Conservation (phyloP, 1,140 invertebrate genomes). For the Meloidogyne chitwoodi region DNA sequence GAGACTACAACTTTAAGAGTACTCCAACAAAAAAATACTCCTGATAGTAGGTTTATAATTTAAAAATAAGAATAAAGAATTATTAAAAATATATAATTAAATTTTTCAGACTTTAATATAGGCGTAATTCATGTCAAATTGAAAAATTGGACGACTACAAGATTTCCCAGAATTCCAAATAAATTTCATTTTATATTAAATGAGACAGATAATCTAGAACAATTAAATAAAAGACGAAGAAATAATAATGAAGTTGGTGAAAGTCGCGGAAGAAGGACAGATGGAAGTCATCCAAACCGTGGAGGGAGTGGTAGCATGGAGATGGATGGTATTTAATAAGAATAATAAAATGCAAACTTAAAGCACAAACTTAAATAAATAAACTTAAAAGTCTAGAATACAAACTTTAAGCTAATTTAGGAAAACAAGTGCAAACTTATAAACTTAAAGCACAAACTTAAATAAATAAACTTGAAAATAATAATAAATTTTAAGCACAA, state of each 20-base stretch:
- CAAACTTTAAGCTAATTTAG: not conserved
- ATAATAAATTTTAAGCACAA: not conserved
- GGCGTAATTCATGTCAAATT: conserved; percentile 20
- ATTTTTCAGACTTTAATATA: conserved; percentile 19
- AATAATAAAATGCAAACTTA: not conserved
- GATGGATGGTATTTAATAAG: not conserved
- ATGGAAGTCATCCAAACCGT: not conserved
- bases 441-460: not conserved
- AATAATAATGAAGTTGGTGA: not conserved
- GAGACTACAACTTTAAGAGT: not conserved
- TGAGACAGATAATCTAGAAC: not conserved
- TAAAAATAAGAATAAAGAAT: not conserved
- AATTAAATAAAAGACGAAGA: not conserved
- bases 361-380: too few relatives aligned
- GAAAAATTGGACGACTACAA: conserved; percentile 13
- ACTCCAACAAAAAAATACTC: not conserved
- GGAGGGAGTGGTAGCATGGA: not conserved
- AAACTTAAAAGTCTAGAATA: not conserved
- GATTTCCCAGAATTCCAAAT: not conserved
- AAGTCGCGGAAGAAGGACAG: not conserved
- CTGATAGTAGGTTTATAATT: not conserved
- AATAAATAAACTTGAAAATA: not conserved
- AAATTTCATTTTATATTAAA: not conserved
- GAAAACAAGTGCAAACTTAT: not conserved
- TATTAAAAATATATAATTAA: not conserved